phyloP scores from a whole-genome alignment of 2,888 invertebrate species.

The Mythimna vitellina region DNA sequence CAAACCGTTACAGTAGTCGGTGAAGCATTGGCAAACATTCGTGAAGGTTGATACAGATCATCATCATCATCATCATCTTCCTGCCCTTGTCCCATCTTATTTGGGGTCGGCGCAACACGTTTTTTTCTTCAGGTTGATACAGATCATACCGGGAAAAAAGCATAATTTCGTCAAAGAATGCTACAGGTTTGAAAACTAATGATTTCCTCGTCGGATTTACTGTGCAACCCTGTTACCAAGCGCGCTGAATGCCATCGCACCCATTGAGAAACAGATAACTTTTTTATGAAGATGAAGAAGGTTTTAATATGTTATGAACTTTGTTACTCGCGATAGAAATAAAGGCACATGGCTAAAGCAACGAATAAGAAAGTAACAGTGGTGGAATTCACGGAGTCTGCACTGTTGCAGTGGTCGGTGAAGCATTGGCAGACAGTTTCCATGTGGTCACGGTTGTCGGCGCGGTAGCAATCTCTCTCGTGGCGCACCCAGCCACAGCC shows the following conservation, averaged over 20 bases:
- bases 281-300: neutral
- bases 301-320: neutral
- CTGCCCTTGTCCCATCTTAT: too few relatives aligned
- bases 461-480: constrained; percentile 88
- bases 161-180: neutral
- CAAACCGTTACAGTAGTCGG: constrained; percentile 90
- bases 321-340: constrained; percentile 61
- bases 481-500: constrained; percentile 92
- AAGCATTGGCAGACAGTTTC: constrained; percentile 92
- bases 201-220: too few relatives aligned
- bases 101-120: too few relatives aligned
- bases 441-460: constrained; percentile 91
- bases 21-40: constrained; percentile 91
- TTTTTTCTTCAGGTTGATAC: too few relatives aligned
- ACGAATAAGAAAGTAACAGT: constrained; percentile 69
- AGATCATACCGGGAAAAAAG: neutral
- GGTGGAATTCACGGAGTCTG: constrained; percentile 68
- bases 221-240: too few relatives aligned
- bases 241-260: neutral
- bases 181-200: too few relatives aligned
- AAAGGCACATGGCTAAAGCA: constrained; percentile 67
- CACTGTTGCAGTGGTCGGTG: constrained; percentile 91
- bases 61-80: too few relatives aligned
- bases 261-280: neutral
- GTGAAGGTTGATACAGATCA: too few relatives aligned